Conservation (phyloP, 2,888 invertebrate genomes). For the Tortricodes alternella region DNA sequence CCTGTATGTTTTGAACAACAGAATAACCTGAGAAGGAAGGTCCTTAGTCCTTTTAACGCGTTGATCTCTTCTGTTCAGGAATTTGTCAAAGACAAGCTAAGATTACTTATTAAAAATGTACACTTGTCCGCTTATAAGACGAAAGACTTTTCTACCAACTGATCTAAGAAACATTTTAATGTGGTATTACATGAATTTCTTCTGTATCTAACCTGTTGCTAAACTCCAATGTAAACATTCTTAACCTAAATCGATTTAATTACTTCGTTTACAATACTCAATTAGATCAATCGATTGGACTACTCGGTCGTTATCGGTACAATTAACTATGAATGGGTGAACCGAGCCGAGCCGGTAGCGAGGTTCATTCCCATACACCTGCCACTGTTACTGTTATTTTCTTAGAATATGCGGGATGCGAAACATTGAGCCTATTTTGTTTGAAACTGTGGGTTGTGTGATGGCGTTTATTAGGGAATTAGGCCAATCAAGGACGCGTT, state of each 20-base stretch:
- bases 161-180: no score
- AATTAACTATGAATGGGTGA: constrained; percentile 24
- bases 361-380: neutral
- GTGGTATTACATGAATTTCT: no score
- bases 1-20: no score
- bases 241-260: constrained; percentile 25
- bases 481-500: no score
- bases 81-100: no score
- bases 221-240: constrained; percentile 10
- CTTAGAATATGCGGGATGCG: constrained; percentile 33
- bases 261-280: constrained; percentile 15
- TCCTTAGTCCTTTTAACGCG: neutral
- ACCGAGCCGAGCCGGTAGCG: constrained; percentile 5
- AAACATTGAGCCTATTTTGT: constrained; percentile 25
- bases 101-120: no score
- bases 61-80: neutral
- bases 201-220: neutral
- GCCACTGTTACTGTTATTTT: constrained; percentile 21
- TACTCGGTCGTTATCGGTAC: constrained; percentile 12
- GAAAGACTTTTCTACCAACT: no score
- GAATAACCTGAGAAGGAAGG: no score
- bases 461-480: no score
- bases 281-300: constrained; percentile 24
- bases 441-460: neutral
- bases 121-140: no score